Percentiles rank a stretch among this genome's conserved stretches.
These are phyloP conservation scores for Drosophila punjabiensis DNA, from an alignment of 1,140 invertebrate species.

Conservation along the genomic window DNA sequence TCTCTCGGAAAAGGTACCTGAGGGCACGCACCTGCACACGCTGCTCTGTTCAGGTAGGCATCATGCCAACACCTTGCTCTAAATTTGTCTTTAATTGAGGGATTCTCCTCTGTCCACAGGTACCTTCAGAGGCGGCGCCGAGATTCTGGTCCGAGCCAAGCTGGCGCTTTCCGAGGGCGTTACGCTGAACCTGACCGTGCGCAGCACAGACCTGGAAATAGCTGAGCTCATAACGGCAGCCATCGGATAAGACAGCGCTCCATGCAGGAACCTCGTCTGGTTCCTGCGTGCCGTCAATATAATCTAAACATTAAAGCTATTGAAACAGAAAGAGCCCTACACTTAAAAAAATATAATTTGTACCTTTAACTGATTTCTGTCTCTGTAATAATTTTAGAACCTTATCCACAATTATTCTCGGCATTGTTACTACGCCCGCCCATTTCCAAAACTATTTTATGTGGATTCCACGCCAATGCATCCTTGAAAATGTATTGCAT, in stretches of 20 bases:
- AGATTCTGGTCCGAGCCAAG: conserved; percentile 94
- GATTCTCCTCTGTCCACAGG: conserved; percentile 85
- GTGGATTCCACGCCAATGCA: conserved; percentile 15
- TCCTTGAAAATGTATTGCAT: conserved; percentile 28
- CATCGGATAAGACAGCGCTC: conserved; percentile 89
- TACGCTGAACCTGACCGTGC: conserved; percentile 90
- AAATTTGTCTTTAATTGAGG: conserved; percentile 4
- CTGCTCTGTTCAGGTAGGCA: conserved; percentile 90
- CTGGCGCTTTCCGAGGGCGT: conserved; percentile 92
- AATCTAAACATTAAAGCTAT: conserved; percentile 46
- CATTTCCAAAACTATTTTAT: conserved; percentile 26
- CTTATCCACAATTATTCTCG: conserved; percentile 14
- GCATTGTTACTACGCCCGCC: conserved; percentile 29
- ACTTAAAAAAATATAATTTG: conserved; percentile 68
- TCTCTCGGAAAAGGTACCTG: conserved; percentile 93
- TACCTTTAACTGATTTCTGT: conserved; percentile 51
- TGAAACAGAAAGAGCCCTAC: conserved; percentile 32
- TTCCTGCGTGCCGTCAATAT: conserved; percentile 69
- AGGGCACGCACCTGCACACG: conserved; percentile 94
- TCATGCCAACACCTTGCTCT: neutral
- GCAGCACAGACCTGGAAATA: conserved; percentile 89
- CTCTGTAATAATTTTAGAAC: conserved; percentile 28
- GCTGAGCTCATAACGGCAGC: conserved; percentile 95
- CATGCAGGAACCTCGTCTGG: conserved; percentile 64
- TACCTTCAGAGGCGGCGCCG: conserved; percentile 94